Conservation (phyloP, 2,797 vertebrate species). For the Acanthiza pusilla region DNA sequence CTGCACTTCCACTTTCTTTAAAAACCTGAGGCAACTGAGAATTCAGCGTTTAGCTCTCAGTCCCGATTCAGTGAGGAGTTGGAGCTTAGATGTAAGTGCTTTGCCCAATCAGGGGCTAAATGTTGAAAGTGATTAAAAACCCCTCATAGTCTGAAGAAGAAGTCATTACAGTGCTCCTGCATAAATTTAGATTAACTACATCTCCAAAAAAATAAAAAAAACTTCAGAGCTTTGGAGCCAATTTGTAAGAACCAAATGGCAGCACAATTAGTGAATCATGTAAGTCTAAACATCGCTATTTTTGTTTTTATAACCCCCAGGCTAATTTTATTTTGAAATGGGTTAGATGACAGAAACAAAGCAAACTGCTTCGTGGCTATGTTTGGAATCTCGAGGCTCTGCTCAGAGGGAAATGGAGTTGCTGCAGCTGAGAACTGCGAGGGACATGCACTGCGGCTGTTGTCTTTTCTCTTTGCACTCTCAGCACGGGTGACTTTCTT, state of each 20-base stretch:
- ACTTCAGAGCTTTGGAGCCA: neutral
- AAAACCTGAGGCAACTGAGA: neutral
- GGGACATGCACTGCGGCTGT: neutral
- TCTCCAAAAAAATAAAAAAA: neutral
- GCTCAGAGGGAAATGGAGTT: constrained; percentile 19
- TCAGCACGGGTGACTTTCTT: neutral
- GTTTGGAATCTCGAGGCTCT: constrained; percentile 44
- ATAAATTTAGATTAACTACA: constrained; percentile 48
- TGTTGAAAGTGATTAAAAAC: constrained; percentile 39
- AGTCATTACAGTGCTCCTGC: constrained; percentile 35
- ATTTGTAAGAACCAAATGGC: constrained; percentile 5
- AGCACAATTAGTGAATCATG: neutral
- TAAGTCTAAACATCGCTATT: constrained; percentile 31
- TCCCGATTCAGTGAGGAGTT: neutral
- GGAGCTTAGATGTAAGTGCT: constrained; percentile 12
- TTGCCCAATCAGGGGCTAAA: constrained; percentile 19
- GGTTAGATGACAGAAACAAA: constrained; percentile 43
- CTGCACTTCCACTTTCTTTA: neutral
- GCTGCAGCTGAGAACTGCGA: constrained; percentile 2
- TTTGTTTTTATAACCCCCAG: constrained; percentile 22
- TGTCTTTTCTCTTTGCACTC: neutral
- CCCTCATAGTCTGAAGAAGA: constrained; percentile 31
- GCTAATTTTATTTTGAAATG: constrained; percentile 57
- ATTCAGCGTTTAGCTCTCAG: neutral
- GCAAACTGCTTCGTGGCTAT: constrained; percentile 20